phyloP scores from a whole-genome alignment of 2,888 invertebrate species.

The Tethea ocularis region DNA sequence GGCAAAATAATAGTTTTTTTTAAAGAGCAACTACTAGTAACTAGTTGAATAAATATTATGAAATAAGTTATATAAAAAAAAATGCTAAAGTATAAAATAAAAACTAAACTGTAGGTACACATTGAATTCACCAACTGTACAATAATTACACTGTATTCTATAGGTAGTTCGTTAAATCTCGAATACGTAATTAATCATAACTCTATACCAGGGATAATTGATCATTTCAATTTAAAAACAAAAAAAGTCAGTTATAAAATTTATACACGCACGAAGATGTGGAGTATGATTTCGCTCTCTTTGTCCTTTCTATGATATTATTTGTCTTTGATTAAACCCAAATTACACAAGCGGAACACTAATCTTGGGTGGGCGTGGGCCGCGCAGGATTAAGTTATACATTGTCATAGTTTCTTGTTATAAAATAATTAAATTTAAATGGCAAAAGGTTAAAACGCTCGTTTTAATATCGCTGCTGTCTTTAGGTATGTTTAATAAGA shows the following conservation, averaged over 20 bases:
- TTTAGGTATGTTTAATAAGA: conserved; percentile 15
- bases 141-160: no score
- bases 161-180: neutral
- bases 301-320: no score
- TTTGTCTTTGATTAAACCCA: neutral
- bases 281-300: no score
- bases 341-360: neutral
- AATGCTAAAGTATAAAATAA: no score
- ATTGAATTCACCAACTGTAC: no score
- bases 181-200: neutral
- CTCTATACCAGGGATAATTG: neutral
- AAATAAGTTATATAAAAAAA: no score
- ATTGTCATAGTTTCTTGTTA: neutral
- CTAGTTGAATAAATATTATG: no score
- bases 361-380: neutral
- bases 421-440: neutral
- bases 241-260: neutral
- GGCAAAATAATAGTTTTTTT: no score
- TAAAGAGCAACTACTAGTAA: no score
- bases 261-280: no score
- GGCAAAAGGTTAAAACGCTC: conserved; percentile 1
- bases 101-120: no score
- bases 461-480: neutral
- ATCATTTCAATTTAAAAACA: neutral
- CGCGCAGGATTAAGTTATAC: neutral